Evolutionary conservation across 2,888 invertebrate genomes (phyloP).

Genomic region (Drosophila ezoana): DNA sequence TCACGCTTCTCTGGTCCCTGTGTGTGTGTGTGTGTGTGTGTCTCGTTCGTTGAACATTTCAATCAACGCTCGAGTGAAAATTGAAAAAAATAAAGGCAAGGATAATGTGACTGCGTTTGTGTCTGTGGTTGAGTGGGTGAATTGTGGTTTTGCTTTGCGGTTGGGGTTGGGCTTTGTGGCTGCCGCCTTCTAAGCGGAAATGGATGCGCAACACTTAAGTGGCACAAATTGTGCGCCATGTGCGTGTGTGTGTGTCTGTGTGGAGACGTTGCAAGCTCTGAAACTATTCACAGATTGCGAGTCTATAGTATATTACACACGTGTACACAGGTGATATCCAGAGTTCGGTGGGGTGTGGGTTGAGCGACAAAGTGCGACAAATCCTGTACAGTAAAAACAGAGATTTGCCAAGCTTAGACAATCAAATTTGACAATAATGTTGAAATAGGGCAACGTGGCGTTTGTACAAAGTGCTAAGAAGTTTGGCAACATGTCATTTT

Average conservation of each 20-base stretch:
- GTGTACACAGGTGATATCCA: conserved; percentile 35
- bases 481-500: not conserved
- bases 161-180: conserved; percentile 1
- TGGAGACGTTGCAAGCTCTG: conserved; percentile 46
- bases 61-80: conserved; percentile 80
- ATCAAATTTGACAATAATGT: conserved; percentile 5
- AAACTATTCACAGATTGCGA: conserved; percentile 50
- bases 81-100: conserved; percentile 78
- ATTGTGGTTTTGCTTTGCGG: not conserved
- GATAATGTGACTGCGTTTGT: conserved; percentile 66
- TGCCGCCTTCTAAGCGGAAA: conserved; percentile 69
- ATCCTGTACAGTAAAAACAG: not conserved
- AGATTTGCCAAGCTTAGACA: conserved; percentile 22
- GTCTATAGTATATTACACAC: conserved; percentile 17
- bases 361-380: conserved; percentile 1
- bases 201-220: conserved; percentile 80
- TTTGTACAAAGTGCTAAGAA: not conserved
- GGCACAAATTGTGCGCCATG: conserved; percentile 75
- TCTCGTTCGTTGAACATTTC: conserved; percentile 73
- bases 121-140: conserved; percentile 31
- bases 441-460: conserved; percentile 6
- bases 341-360: not conserved
- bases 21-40: conserved; percentile 18
- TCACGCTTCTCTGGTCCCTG: conserved; percentile 7
- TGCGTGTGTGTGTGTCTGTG: conserved; percentile 11